phyloP scores from a whole-genome alignment of 2,888 invertebrate species.

The Microdon myrmicae region DNA sequence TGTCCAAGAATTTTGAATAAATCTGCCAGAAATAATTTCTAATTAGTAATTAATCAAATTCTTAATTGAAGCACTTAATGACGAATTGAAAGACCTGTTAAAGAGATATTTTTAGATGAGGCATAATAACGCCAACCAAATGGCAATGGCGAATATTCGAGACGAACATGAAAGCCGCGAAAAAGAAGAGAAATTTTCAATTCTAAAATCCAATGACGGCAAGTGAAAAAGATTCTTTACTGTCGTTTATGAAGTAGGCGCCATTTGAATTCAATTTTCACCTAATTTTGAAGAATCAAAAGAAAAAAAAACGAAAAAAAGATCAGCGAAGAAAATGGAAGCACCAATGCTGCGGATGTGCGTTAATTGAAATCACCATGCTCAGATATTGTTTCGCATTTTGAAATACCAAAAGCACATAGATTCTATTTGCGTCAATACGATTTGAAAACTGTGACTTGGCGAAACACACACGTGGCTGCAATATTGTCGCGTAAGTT shows the following conservation, averaged over 20 bases:
- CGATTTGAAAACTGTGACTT: too few species aligned
- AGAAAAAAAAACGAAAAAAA: too few species aligned
- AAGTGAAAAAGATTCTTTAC: conserved; percentile 15
- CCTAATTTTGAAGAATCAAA: conserved; percentile 11
- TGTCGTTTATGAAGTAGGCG: conserved; percentile 21
- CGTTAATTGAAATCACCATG: too few species aligned
- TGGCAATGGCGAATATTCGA: conserved; percentile 6
- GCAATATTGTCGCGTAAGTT: too few species aligned
- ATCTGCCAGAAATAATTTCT: neutral
- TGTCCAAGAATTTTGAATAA: too few species aligned
- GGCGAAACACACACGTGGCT: too few species aligned
- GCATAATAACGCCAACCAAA: conserved; percentile 10
- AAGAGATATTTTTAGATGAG: conserved; percentile 2
- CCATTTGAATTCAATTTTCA: conserved; percentile 18
- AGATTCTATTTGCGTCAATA: too few species aligned
- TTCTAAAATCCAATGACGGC: neutral
- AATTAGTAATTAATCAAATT: conserved; percentile 12
- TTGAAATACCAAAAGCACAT: too few species aligned
- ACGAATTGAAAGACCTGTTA: conserved; percentile 1
- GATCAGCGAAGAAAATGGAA: too few species aligned
- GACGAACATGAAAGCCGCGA: conserved; percentile 1
- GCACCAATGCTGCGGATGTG: too few species aligned
- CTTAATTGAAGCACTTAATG: conserved; percentile 12
- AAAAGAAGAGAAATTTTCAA: conserved; percentile 8
- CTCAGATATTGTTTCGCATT: too few species aligned